phyloP scores from a whole-genome alignment of 2,888 invertebrate species.

The Cepaea hortensis region DNA sequence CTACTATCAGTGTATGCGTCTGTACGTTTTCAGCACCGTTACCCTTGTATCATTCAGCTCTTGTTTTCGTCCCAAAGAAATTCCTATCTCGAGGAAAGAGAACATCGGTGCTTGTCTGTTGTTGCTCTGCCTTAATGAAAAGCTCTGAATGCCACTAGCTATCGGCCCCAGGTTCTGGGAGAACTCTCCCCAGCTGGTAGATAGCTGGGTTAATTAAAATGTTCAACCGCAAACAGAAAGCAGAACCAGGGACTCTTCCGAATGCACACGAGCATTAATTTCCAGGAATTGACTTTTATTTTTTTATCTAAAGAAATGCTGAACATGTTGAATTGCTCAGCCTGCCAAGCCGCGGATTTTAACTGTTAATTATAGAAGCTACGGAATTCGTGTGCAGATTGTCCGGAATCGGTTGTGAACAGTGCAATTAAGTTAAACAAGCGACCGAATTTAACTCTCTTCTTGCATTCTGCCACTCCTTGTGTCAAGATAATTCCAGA shows the following conservation, averaged over 20 bases:
- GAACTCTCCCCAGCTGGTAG: slow-evolving; percentile 4
- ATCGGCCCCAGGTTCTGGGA: background rate
- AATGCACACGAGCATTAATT: background rate
- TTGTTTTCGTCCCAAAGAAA: background rate
- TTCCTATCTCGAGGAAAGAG: background rate
- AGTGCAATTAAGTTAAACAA: too few relatives aligned
- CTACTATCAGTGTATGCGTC: background rate
- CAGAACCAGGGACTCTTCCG: background rate
- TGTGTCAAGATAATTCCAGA: too few relatives aligned
- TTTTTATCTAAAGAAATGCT: slow-evolving; percentile 11
- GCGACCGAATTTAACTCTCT: too few relatives aligned
- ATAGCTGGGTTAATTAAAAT: slow-evolving; percentile 34
- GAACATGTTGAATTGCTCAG: background rate
- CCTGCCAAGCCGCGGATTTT: background rate
- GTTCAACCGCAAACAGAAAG: background rate
- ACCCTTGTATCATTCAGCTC: slow-evolving; percentile 1
- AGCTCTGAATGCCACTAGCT: slow-evolving; percentile 24
- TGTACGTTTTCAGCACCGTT: background rate
- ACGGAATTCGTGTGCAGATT: too few relatives aligned
- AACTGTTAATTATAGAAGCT: background rate
- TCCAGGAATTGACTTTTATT: background rate
- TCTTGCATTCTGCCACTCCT: too few relatives aligned
- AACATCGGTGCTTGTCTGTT: background rate
- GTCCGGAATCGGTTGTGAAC: too few relatives aligned
- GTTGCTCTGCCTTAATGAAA: background rate